Evolutionary conservation across 2,113 vertebrate species (phyloP), one percentile per base, ranked within the genome.

Genomic region (Australoheros scitulus): DNA sequence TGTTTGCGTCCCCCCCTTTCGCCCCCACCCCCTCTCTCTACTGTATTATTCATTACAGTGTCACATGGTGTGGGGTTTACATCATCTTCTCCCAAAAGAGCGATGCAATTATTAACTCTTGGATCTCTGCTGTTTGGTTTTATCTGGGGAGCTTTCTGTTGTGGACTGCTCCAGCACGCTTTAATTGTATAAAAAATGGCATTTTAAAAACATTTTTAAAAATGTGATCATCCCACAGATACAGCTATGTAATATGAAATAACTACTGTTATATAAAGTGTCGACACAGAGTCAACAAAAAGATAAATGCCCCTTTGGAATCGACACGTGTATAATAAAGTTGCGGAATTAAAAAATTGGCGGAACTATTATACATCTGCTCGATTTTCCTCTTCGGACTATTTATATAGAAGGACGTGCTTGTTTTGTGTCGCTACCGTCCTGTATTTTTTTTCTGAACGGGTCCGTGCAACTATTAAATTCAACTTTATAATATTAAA

Each of bases 11-110:
- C 63, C 75, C 32, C 83, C 68, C 81, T 79, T 32, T 79, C 80
- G 58, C 80, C 52, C 86, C 63, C 75, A 72, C 90, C 77, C 81
- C 29, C 91, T 81, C 83, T 76, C 82, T 72, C 88, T 84, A 83
- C 89, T 96, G 91, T 95, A 95, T 95, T 96, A 96, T 96, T 96
- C 95, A 96, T 96, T 90, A 93, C 91, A 90, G 87, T 92, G 95
- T 96, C 96, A 96, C 96, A 95, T 96, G 96, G 91, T 95, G 87
- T 85, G 84, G 81, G 94, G 96, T 96, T 97, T 95, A 97, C 96
- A 96, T 97, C 96, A 97, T 97, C 95, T 93, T 91, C 88, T 96
- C 95, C 96, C 95, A 90, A 92, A 94, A 94, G 95, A 96, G 89
- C 94, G 88, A 89, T 85, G 88, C 89, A 84, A 89, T 88, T 85